phyloP scores from a whole-genome alignment of 2,113 vertebrate genomes.

The Mus pahari region DNA sequence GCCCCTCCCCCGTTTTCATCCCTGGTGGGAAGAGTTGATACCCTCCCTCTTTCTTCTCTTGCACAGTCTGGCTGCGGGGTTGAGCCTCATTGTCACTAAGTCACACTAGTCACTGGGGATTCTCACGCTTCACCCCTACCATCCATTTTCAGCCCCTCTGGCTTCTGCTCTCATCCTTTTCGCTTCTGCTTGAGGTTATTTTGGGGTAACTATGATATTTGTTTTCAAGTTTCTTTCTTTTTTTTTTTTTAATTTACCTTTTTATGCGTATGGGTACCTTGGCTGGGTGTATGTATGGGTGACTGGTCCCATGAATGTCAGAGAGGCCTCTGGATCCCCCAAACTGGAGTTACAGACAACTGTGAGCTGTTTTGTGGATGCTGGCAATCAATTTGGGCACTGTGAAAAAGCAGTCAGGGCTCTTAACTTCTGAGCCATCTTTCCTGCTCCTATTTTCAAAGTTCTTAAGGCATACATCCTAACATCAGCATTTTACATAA shows the following conservation, averaged over 20 bases:
- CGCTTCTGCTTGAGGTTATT: not conserved
- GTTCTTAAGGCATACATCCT: not conserved
- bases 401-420: not conserved
- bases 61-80: not conserved
- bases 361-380: not conserved
- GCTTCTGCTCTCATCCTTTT: not conserved
- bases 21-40: not conserved
- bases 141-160: not conserved
- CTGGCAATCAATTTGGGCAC: not conserved
- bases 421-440: not conserved
- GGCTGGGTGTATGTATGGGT: not conserved
- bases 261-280: not conserved
- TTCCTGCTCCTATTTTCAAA: not conserved
- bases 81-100: not conserved
- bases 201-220: conserved; percentile 13
- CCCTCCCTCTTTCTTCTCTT: not conserved
- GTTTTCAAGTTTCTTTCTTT: not conserved
- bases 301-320: not conserved
- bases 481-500: not conserved
- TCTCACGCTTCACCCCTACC: not conserved
- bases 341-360: not conserved
- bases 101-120: not conserved
- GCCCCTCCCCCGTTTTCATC: not conserved
- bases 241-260: not conserved
- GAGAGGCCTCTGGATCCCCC: not conserved